Evolutionary conservation across 1,140 invertebrate species (phyloP).

Genomic region (Drosophila melanogaster): Release_6_plus_ISO1_MT NC_004354.4:7208501-7209000

Average conservation of each 20-base stretch:
- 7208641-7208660: neutral
- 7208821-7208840: conserved; percentile 7
- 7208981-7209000: conserved; percentile 10
- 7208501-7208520: neutral
- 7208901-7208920: conserved; percentile 46
- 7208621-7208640: neutral
- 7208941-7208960: neutral
- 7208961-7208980: neutral
- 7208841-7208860: conserved; percentile 73
- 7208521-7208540: neutral
- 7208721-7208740: conserved; percentile 19
- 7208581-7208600: too few relatives aligned
- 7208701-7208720: conserved; percentile 25
- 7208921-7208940: conserved; percentile 40
- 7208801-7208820: conserved; percentile 50
- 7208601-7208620: neutral
- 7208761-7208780: conserved; percentile 67
- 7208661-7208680: neutral
- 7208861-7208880: conserved; percentile 66
- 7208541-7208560: neutral
- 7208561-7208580: too few relatives aligned
- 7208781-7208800: conserved; percentile 31
- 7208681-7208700: conserved; percentile 37
- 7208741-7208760: conserved; percentile 44
- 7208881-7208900: conserved; percentile 40